These are phyloP conservation scores for Mareca strepera DNA, from an alignment of 2,797 vertebrate species.

Conservation along the genomic window DNA sequence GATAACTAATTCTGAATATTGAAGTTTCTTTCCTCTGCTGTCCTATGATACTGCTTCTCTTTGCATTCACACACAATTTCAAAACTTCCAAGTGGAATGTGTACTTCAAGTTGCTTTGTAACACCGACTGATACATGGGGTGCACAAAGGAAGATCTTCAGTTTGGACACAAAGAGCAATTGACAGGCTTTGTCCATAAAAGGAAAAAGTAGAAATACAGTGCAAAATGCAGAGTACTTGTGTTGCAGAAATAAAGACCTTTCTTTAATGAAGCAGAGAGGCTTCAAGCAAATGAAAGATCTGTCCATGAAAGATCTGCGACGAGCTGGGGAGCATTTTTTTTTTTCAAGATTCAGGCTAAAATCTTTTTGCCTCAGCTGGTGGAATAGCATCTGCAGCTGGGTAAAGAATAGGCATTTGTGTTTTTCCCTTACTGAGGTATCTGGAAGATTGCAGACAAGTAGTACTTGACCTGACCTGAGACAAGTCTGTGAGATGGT, in stretches of 20 bases:
- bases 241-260: not conserved
- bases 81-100: not conserved
- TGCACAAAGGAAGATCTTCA: not conserved
- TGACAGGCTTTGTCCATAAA: not conserved
- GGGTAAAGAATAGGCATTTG: not conserved
- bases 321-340: not conserved
- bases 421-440: not conserved
- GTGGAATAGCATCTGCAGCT: not conserved
- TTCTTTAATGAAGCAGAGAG: not conserved
- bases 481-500: fast-evolving
- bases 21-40: not conserved
- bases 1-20: not conserved
- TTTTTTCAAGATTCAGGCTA: not conserved
- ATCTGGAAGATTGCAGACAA: not conserved
- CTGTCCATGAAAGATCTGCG: not conserved
- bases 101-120: not conserved
- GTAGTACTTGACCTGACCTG: not conserved
- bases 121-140: not conserved
- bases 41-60: not conserved
- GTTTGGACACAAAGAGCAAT: not conserved
- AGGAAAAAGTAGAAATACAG: not conserved
- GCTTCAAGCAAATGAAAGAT: not conserved
- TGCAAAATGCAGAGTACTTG: not conserved
- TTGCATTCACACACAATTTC: not conserved
- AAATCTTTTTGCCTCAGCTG: not conserved